Percentiles rank a stretch among this genome's conserved stretches.
Conservation (phyloP, 2,888 invertebrate genomes). For the Microctonus aethiopoides region DNA sequence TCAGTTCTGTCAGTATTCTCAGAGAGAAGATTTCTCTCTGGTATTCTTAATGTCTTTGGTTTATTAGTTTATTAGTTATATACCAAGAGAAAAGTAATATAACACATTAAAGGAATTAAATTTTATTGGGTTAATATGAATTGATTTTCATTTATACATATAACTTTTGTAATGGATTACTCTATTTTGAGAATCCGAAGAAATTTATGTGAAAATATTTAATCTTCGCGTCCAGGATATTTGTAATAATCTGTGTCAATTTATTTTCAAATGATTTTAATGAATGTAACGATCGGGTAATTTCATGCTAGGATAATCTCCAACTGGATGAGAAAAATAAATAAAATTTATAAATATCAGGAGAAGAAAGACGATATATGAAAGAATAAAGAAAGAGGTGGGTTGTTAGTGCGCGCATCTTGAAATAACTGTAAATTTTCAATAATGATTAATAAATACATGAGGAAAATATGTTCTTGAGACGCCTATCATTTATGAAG, state of each 20-base stretch:
- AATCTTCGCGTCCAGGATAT: background rate
- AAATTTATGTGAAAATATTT: background rate
- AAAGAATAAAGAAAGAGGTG: background rate
- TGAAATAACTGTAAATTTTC: slow-evolving; percentile 66
- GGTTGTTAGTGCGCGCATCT: slow-evolving; percentile 24
- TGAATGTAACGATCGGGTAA: too few species aligned
- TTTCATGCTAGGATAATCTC: background rate
- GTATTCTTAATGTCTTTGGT: too few species aligned
- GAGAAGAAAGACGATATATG: background rate
- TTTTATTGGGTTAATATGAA: background rate
- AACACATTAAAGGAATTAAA: background rate
- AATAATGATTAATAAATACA: slow-evolving; percentile 62
- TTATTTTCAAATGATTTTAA: too few species aligned
- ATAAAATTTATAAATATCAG: background rate
- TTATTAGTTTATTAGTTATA: too few species aligned
- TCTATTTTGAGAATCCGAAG: background rate
- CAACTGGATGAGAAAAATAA: background rate
- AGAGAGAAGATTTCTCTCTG: too few species aligned
- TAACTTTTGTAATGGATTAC: background rate
- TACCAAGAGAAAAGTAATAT: too few species aligned
- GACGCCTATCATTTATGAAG: background rate
- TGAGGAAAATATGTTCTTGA: slow-evolving; percentile 43
- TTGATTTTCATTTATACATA: background rate
- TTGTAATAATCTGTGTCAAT: too few species aligned
- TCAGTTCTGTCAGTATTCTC: too few species aligned